A percentile compares a stretch with the other conserved stretches of the same genome.
Conservation (phyloP, 1,140 invertebrate genomes). For the Panulirus ornatus region DNA sequence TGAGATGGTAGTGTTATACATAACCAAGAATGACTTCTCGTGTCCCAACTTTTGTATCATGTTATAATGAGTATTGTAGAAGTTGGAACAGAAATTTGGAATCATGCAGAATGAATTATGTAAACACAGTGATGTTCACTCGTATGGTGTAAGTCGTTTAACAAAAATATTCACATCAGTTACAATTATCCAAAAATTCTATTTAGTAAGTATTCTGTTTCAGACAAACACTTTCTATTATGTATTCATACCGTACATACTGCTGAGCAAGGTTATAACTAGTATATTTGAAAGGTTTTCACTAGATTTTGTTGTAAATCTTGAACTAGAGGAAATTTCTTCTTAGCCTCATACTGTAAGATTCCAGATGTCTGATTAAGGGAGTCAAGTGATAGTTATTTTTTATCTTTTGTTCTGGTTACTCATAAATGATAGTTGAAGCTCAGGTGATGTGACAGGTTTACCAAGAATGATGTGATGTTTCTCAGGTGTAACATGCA, state of each 20-base stretch:
- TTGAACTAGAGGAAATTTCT: background rate
- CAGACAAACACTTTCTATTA: background rate
- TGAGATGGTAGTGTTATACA: background rate
- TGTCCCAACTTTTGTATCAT: constrained; percentile 8
- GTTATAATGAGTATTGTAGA: background rate
- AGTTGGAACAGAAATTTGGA: constrained; percentile 1
- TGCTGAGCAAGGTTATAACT: background rate
- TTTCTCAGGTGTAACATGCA: constrained; percentile 3
- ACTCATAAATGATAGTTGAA: background rate
- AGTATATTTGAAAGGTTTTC: background rate
- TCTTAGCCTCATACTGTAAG: background rate
- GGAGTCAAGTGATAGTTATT: background rate
- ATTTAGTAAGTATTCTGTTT: background rate
- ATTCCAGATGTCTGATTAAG: background rate
- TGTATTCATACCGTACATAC: background rate
- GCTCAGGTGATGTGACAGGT: constrained; percentile 10
- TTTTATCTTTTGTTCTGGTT: background rate
- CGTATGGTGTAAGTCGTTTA: background rate
- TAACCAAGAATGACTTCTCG: background rate
- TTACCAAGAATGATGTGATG: constrained; percentile 28
- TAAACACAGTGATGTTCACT: background rate
- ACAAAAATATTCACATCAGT: background rate
- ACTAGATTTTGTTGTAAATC: no score
- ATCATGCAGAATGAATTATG: background rate
- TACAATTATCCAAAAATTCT: background rate